Evolutionary conservation across 2,113 vertebrate species (phyloP).

Genomic region (Shinisaurus crocodilurus): DNA sequence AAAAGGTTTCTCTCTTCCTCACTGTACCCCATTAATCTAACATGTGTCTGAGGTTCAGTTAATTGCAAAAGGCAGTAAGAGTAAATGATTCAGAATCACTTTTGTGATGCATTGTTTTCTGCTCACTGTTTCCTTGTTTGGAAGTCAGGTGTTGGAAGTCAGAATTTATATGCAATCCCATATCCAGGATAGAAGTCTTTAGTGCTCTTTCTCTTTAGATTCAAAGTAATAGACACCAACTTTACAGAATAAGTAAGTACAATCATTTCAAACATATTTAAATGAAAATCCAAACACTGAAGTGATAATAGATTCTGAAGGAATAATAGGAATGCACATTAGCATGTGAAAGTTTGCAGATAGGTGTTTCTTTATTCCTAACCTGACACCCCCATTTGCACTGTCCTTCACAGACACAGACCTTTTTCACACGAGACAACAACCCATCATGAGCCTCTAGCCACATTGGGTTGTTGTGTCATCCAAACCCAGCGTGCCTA

Average conservation of each 20-base stretch:
- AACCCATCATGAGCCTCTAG: too few species aligned
- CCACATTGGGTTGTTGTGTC: too few species aligned
- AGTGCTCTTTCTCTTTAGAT: not conserved
- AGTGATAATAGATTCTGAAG: not conserved
- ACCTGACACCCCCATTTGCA: too few species aligned
- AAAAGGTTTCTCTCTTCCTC: not conserved
- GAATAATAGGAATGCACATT: not conserved
- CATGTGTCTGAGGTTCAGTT: not conserved
- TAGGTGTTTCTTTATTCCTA: not conserved
- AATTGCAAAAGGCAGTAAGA: slow-evolving; percentile 14
- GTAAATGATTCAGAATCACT: not conserved
- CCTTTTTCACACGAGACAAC: too few species aligned
- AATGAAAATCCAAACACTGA: not conserved
- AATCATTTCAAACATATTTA: not conserved
- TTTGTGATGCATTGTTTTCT: not conserved
- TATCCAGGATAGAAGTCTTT: not conserved
- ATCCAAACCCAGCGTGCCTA: too few species aligned
- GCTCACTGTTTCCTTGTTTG: not conserved
- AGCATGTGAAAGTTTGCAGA: not conserved
- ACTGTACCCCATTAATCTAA: slow-evolving; percentile 18
- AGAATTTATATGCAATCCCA: not conserved
- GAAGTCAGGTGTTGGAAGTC: not conserved
- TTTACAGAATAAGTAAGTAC: not conserved
- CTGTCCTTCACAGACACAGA: not conserved
- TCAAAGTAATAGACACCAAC: not conserved